Conservation (phyloP, 37 sponge, comb jelly and placozoan genomes). For the Chondrilla cf. caribensis region DNA sequence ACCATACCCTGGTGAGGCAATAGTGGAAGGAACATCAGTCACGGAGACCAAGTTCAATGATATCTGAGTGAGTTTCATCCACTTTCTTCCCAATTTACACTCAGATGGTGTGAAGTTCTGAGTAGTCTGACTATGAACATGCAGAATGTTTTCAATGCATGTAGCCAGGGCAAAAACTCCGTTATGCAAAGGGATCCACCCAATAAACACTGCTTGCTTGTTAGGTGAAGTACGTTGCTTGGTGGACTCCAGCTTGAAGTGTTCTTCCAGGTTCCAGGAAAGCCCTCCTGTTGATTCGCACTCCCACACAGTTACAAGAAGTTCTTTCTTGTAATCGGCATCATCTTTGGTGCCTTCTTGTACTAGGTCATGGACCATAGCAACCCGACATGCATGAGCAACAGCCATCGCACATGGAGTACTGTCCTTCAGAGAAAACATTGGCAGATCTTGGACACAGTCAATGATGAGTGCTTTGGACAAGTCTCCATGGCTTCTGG, state of each 20-base stretch:
- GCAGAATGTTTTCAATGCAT: conserved; percentile 27
- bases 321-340: background rate
- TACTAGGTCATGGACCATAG: conserved; percentile 55
- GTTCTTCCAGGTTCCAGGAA: conserved; percentile 46
- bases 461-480: background rate
- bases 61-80: background rate
- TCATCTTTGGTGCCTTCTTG: background rate
- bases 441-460: background rate
- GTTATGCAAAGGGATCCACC: conserved; percentile 80
- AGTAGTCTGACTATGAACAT: background rate
- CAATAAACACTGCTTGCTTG: conserved; percentile 36
- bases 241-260: background rate
- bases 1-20: background rate
- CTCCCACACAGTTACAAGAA: conserved; percentile 74
- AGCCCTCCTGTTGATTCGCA: conserved; percentile 82
- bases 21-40: background rate
- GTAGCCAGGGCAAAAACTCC: conserved; percentile 64
- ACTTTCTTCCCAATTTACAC: background rate
- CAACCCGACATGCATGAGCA: conserved; percentile 67
- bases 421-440: conserved; percentile 2
- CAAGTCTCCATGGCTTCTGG: background rate
- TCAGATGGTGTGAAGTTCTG: background rate
- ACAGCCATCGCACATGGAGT: conserved; percentile 42
- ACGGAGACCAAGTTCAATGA: background rate
- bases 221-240: background rate